Base-by-base conservation (phyloP, 2,888 invertebrate genomes). In the Steinernema hermaphroditum region DNA sequence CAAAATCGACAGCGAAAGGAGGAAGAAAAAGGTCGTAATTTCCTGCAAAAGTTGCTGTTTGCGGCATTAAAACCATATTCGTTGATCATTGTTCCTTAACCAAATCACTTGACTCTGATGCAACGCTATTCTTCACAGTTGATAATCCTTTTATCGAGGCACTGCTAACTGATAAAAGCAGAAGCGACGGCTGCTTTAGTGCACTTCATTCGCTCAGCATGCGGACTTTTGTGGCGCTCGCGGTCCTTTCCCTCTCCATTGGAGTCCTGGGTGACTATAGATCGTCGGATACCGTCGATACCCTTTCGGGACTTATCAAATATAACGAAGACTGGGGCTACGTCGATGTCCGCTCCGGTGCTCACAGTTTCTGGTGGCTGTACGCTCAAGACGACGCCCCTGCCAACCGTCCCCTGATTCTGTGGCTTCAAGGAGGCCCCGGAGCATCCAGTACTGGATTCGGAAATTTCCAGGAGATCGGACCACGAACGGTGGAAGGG, bases 381-480 rank as follows among this genome's bases (percentile, higher is more conserved):
- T 93, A 92, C 85, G 92, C 92, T 84, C 37, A 37, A 37, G 78
- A 73, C 19, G 75, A 80, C 24, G 76, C 78, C 8, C 75, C 77
- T 4, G 73, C 77, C 68, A 75, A 78, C 68, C 69, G 91, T 49
- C 94, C 94, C 0, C 88, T 94, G 34, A 88, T 93, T n/a, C 91
- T 94, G 72, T 94, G 94, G 94, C 89, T 94, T 14, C 89, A 94
- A 90, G 94, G 94, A 2, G 94, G 94, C 0, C 94, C 94, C 0
- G 94, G 91, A 79, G 92, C 91, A 0, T 92, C 92, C 0, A 92
- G 92, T 8, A 92, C 92, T 0, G 92, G 91, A 0, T 92, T 91
- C 85, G 94, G 94, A n/a, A 94, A 94, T 87, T 94, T 94, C 85
- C 91, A 91, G 76, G 93, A 93, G 85, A 87, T 93, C 29, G 93